phyloP scores from a whole-genome alignment of 2,888 invertebrate species.

The Sabatieria punctata region DNA sequence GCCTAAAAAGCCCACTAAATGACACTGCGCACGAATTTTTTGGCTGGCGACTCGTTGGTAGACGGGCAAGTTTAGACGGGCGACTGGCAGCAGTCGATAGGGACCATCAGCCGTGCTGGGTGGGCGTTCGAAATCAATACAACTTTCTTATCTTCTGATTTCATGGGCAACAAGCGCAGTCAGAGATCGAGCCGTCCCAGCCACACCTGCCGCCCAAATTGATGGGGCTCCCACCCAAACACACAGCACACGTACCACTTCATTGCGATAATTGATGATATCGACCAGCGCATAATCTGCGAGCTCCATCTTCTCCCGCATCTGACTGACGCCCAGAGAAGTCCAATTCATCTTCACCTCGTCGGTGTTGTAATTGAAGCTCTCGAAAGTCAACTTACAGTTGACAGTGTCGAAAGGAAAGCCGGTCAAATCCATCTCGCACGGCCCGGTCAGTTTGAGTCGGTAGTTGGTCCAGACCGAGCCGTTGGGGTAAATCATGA shows the following conservation, averaged over 20 bases:
- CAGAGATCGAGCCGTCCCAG: neutral
- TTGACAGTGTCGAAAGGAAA: slow-evolving; percentile 31
- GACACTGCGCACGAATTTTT: no score
- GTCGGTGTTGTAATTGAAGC: slow-evolving; percentile 31
- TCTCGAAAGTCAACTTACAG: slow-evolving; percentile 29
- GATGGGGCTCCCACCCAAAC: no score
- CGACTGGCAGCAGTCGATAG: no score
- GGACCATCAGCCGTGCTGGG: no score
- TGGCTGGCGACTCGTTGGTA: no score
- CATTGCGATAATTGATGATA: slow-evolving; percentile 19
- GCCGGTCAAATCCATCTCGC: slow-evolving; percentile 25
- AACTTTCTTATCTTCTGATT: no score
- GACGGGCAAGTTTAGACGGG: no score
- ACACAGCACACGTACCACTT: slow-evolving; percentile 18
- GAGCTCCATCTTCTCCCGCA: slow-evolving; percentile 29
- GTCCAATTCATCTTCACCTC: slow-evolving; percentile 15
- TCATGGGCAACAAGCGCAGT: no score
- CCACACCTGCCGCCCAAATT: neutral
- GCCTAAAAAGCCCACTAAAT: no score
- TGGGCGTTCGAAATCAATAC: no score
- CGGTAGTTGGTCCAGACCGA: slow-evolving; percentile 12
- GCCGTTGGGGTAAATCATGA: slow-evolving; percentile 30
- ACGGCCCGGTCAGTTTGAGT: slow-evolving; percentile 18
- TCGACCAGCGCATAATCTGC: slow-evolving; percentile 27
- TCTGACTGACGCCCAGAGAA: slow-evolving; percentile 20